A percentile compares a stretch with the other conserved stretches of the same genome.
Evolutionary conservation across 2,113 vertebrate genomes (phyloP).

Genomic region (Rhinichthys klamathensis): DNA sequence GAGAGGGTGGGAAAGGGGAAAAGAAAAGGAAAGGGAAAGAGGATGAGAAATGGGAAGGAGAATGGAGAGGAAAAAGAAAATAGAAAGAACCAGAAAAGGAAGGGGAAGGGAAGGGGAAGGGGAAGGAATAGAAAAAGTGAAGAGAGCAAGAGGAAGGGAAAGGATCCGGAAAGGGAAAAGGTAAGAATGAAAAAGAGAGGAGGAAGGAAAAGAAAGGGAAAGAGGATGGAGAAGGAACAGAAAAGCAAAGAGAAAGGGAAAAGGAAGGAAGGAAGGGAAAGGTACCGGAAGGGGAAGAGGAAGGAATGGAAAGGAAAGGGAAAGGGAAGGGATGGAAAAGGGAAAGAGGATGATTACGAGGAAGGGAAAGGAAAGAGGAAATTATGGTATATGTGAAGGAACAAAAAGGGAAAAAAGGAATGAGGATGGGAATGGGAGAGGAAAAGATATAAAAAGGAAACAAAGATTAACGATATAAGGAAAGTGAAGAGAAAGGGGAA

Average conservation of each 20-base stretch:
- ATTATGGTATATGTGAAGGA: neutral
- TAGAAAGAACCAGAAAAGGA: neutral
- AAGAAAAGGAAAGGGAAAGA: neutral
- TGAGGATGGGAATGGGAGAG: neutral
- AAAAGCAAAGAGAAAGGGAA: neutral
- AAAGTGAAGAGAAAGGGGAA: neutral
- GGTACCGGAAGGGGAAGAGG: neutral
- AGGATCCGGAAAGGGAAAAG: neutral
- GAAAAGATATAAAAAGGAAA: neutral
- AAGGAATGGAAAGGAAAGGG: neutral
- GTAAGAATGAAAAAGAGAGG: neutral
- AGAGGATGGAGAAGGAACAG: neutral
- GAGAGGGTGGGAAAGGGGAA: neutral
- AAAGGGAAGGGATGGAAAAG: neutral
- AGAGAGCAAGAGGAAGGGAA: neutral
- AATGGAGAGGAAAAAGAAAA: neutral
- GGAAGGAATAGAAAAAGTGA: too few species aligned
- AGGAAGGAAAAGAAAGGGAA: neutral
- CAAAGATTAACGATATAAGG: neutral
- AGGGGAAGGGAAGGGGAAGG: neutral
- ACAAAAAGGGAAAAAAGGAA: neutral
- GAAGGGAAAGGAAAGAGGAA: neutral
- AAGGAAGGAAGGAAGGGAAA: neutral
- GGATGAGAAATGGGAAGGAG: neutral
- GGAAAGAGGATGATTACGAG: neutral